Evolutionary conservation across 1,140 invertebrate genomes (phyloP).

Genomic region (Drosophila busckii): DNA sequence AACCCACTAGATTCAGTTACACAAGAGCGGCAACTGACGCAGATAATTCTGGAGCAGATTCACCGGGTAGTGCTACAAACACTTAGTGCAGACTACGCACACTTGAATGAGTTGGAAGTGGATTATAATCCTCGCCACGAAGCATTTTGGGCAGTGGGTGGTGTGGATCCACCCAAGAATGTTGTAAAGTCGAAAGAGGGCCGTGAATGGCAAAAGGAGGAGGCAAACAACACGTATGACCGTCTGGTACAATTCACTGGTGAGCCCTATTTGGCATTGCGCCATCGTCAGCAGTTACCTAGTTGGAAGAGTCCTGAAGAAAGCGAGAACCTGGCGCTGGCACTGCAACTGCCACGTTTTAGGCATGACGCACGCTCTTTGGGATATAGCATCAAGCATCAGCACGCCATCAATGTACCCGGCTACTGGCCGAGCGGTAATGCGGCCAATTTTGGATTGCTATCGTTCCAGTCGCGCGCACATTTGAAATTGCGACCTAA

Average conservation of each 20-base stretch:
- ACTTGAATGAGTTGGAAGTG: slow-evolving; percentile 84
- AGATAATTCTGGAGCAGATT: slow-evolving; percentile 82
- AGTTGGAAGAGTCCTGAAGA: slow-evolving; percentile 82
- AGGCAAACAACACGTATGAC: slow-evolving; percentile 81
- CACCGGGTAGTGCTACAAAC: slow-evolving; percentile 84
- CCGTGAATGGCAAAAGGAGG: slow-evolving; percentile 74
- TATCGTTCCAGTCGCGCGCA: slow-evolving; percentile 85
- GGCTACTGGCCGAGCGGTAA: slow-evolving; percentile 88
- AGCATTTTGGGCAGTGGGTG: slow-evolving; percentile 89
- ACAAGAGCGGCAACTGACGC: slow-evolving; percentile 45
- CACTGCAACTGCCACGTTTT: slow-evolving; percentile 80
- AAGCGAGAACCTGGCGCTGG: slow-evolving; percentile 74
- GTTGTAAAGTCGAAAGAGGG: slow-evolving; percentile 78
- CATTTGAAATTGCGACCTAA: slow-evolving; percentile 80
- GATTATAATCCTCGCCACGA: slow-evolving; percentile 88
- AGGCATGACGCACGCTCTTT: slow-evolving; percentile 81
- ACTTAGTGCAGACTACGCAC: slow-evolving; percentile 80
- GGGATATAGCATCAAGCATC: slow-evolving; percentile 80
- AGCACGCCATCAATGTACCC: slow-evolving; percentile 86
- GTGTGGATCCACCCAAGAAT: slow-evolving; percentile 81
- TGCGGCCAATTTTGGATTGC: slow-evolving; percentile 85
- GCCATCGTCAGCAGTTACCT: slow-evolving; percentile 83
- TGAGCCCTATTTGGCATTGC: slow-evolving; percentile 83
- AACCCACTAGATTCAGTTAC: slow-evolving; percentile 41
- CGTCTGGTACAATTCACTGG: slow-evolving; percentile 84